Conservation (phyloP, 2,888 invertebrate genomes). For the Chymomyza amoena region DNA sequence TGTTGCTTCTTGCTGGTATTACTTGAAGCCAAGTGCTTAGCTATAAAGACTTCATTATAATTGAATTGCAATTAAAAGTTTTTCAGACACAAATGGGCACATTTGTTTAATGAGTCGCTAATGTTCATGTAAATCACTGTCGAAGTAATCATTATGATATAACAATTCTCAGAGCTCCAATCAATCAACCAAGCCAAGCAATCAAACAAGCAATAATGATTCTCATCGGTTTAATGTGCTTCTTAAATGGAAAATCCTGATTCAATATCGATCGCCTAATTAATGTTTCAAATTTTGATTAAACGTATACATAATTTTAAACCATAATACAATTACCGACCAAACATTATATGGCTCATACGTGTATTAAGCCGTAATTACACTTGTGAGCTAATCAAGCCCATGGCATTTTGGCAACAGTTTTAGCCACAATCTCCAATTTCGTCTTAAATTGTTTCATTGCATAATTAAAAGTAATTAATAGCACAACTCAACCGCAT, state of each 20-base stretch:
- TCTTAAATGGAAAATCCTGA: neutral
- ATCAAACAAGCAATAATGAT: neutral
- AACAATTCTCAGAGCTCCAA: neutral
- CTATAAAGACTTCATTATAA: constrained; percentile 24
- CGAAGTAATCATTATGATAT: neutral
- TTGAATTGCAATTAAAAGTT: constrained; percentile 42
- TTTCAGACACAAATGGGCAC: neutral
- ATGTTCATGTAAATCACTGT: neutral
- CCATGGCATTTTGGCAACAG: neutral
- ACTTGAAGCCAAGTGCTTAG: constrained; percentile 37
- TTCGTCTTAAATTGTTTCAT: neutral
- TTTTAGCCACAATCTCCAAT: neutral
- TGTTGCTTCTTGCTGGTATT: constrained; percentile 12
- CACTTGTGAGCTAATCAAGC: constrained; percentile 5
- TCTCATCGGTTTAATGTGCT: neutral
- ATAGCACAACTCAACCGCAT: neutral
- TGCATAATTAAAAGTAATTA: neutral
- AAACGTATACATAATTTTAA: neutral
- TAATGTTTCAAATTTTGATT: neutral
- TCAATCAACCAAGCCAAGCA: neutral
- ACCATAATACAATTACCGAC: neutral
- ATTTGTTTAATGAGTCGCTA: constrained; percentile 3
- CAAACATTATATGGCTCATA: too few relatives aligned
- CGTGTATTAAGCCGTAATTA: constrained; percentile 16
- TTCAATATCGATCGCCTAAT: neutral